These are phyloP conservation scores for Forbesichthys agassizii DNA, from an alignment of 2,113 vertebrate species.

Conservation along the genomic window DNA sequence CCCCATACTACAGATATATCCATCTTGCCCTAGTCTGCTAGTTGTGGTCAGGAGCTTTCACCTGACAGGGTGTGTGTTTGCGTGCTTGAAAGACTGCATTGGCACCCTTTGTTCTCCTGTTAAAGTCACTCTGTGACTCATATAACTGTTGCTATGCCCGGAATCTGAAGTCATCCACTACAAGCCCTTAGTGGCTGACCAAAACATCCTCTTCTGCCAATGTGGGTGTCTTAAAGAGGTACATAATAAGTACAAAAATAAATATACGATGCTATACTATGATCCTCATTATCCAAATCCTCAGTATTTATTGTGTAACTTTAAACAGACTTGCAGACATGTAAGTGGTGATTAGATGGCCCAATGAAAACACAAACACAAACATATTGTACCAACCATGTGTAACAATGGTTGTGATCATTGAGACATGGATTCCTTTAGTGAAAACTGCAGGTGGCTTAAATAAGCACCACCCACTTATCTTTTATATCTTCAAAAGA, in stretches of 20 bases:
- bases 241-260: not conserved
- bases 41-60: not conserved
- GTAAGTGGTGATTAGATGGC: not conserved
- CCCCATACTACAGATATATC: not conserved
- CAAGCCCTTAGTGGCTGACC: constrained; percentile 27
- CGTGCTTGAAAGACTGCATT: constrained; percentile 23
- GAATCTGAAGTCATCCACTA: constrained; percentile 56
- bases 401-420: constrained; percentile 4
- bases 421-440: constrained; percentile 25
- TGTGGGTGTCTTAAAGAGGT: constrained; percentile 23
- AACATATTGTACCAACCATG: not conserved
- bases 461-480: not conserved
- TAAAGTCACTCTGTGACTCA: constrained; percentile 21
- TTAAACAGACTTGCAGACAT: not conserved
- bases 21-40: not conserved
- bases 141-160: constrained; percentile 49
- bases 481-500: constrained; percentile 16
- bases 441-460: constrained; percentile 4
- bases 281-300: not conserved
- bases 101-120: constrained; percentile 27
- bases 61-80: constrained; percentile 3
- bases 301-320: not conserved
- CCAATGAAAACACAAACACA: not conserved
- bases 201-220: constrained; percentile 63
- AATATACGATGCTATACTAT: constrained; percentile 9